Evolutionary conservation across 2,797 vertebrate species (phyloP), one percentile per base, ranked within the genome.

Genomic region (Sebastes taczanowskii): DNA sequence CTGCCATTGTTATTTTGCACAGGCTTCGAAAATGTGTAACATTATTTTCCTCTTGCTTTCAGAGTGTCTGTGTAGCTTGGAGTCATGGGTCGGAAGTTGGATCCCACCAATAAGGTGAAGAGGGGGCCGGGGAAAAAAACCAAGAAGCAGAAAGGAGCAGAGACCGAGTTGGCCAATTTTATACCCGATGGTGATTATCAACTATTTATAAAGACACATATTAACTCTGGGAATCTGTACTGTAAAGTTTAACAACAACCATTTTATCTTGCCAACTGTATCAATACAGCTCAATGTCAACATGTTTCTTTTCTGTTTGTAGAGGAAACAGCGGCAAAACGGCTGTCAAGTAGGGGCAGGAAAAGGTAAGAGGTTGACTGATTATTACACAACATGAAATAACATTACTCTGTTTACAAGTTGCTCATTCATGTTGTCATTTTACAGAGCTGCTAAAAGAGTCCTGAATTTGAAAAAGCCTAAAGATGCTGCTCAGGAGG

Each of bases 61-160:
- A 91, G 86, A 52, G 20, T 55, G 13, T 63, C 34, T 46, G 67
- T 88, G 23, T 88, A 91, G 69, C 61, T 81, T 20, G 61, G 74
- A 91, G 80, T 82, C 85, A 99, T 99, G 98, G 98, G 98, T 88
- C 96, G 98, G 35, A 99, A 97, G 79, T 92, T 99, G 83, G 98
- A 99, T 90, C 97, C 97, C 74, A 95, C 93, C 42, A 96, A 71
- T 78, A 95, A 96, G 86, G 96, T 96, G 90, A 98, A 97, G 83
- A 94, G 96, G 38, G 98, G 98, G 2, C 98, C 98, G 0, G 98
- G 98, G 42, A 97, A 96, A 32, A 99, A 99, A 88, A 80, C 97
- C 71, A 96, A 92, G 58, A 99, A 99, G 85, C 98, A 99, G 91
- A 94, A 96, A 34, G 97, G 98, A 13, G 97, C 98, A 0, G 98